Conservation (phyloP, 2,888 invertebrate species). For the Matsumyia berberina region DNA sequence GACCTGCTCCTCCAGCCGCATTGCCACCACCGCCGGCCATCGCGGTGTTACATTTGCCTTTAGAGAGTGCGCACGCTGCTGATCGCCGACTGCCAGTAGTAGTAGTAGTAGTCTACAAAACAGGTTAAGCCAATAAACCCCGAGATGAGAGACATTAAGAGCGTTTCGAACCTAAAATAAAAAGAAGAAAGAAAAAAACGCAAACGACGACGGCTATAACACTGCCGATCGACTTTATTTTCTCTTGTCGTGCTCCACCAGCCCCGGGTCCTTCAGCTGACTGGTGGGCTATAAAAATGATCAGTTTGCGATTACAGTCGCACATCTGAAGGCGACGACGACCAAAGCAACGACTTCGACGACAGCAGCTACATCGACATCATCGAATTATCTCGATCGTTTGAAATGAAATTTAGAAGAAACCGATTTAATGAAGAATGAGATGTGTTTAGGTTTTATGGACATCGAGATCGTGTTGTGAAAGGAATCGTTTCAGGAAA, state of each 20-base stretch:
- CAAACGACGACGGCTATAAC: conserved; percentile 21
- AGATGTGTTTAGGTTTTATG: conserved; percentile 64
- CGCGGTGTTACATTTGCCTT: conserved; percentile 33
- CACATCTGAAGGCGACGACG: conserved; percentile 70
- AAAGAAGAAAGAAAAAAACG: conserved; percentile 29
- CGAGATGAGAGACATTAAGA: conserved; percentile 76
- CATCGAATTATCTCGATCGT: conserved; percentile 75
- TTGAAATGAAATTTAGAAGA: conserved; percentile 58
- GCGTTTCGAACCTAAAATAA: conserved; percentile 57
- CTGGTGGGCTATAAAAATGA: conserved; percentile 55
- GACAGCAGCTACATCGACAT: conserved; percentile 71
- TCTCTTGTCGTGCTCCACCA: conserved; percentile 28
- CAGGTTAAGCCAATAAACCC: conserved; percentile 77
- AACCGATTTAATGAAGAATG: conserved; percentile 57
- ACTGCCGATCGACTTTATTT: conserved; percentile 63
- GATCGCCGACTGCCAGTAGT: conserved; percentile 54
- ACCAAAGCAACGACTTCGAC: conserved; percentile 46
- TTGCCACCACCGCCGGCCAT: conserved; percentile 4
- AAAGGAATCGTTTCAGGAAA: conserved; percentile 53
- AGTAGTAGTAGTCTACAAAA: conserved; percentile 70
- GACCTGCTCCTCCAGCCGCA: conserved; percentile 69
- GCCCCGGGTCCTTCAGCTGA: not conserved
- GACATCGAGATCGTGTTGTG: conserved; percentile 33
- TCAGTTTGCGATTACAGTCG: conserved; percentile 69
- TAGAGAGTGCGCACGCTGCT: conserved; percentile 48